A percentile compares a stretch with the other conserved stretches of the same genome.
These are phyloP conservation scores for Oncopeltus fasciatus DNA, from an alignment of 1,140 invertebrate genomes.

Conservation along the genomic window DNA sequence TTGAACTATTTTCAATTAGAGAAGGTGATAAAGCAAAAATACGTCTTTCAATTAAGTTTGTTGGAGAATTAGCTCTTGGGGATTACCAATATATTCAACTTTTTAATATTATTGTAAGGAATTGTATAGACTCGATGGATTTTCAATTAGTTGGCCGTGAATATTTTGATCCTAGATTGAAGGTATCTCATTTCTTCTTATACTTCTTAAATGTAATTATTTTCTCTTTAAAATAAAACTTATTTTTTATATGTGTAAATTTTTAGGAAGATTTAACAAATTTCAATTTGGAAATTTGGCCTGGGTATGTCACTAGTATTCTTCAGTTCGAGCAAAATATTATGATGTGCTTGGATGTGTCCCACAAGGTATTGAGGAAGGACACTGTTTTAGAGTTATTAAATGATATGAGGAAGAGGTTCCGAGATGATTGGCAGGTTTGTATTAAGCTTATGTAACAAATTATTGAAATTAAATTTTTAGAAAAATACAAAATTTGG, in stretches of 20 bases:
- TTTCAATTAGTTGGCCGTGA: constrained; percentile 59
- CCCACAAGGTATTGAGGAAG: constrained; percentile 55
- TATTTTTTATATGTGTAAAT: too few species aligned
- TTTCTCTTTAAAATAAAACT: too few species aligned
- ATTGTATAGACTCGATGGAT: constrained; percentile 44
- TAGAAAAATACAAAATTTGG: too few species aligned
- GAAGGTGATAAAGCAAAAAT: constrained; percentile 27
- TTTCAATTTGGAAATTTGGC: constrained; percentile 50
- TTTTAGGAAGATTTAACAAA: constrained; percentile 33
- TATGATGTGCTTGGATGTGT: constrained; percentile 57
- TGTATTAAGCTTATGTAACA: too few species aligned
- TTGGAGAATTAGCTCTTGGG: constrained; percentile 28
- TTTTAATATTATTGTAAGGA: constrained; percentile 60
- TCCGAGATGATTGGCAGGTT: constrained; percentile 12
- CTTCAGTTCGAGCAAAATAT: constrained; percentile 56
- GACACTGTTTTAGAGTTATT: constrained; percentile 39
- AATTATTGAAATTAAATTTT: too few species aligned
- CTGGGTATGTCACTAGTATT: constrained; percentile 63
- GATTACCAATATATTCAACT: constrained; percentile 40
- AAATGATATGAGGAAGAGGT: not conserved
- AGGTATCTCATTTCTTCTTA: too few species aligned
- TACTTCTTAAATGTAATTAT: too few species aligned
- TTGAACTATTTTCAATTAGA: constrained; percentile 28
- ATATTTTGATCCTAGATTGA: constrained; percentile 57
- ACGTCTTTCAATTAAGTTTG: constrained; percentile 29